These are phyloP conservation scores for Sinotaia quadrata DNA, from an alignment of 2,888 invertebrate genomes.

Conservation along the genomic window DNA sequence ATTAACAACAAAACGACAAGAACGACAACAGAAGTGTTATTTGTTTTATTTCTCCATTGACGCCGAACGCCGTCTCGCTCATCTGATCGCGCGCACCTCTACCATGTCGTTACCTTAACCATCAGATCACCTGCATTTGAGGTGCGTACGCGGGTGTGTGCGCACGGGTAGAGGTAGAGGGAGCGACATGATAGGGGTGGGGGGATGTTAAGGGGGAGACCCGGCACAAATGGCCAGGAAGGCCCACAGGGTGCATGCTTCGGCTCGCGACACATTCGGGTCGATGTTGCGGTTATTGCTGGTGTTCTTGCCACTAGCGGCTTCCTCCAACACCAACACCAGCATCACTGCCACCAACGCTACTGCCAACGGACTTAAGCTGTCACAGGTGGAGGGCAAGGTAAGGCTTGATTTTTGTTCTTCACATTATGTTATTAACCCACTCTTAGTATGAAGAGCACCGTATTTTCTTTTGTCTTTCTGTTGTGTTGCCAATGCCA, in stretches of 20 bases:
- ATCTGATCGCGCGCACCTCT: too few species aligned
- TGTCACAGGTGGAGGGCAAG: slow-evolving; percentile 26
- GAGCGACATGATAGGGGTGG: background rate
- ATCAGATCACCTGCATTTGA: too few species aligned
- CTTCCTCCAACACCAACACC: background rate
- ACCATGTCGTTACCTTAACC: too few species aligned
- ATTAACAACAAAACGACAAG: too few species aligned
- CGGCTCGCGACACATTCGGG: background rate
- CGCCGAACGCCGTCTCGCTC: too few species aligned
- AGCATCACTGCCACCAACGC: background rate
- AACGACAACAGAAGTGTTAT: too few species aligned
- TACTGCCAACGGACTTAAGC: slow-evolving; percentile 6
- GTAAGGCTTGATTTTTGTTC: background rate
- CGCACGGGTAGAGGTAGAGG: slow-evolving; percentile 1
- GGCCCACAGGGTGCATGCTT: background rate
- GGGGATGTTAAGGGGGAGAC: background rate
- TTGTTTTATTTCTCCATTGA: too few species aligned
- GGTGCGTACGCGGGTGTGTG: slow-evolving; percentile 13
- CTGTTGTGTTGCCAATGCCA: background rate
- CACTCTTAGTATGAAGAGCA: background rate
- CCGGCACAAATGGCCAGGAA: background rate
- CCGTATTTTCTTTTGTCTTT: background rate
- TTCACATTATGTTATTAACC: background rate
- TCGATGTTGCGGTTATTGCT: background rate
- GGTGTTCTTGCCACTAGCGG: background rate